Conservation (phyloP, 2,113 vertebrate genomes). For the Eidolon helvum region DNA sequence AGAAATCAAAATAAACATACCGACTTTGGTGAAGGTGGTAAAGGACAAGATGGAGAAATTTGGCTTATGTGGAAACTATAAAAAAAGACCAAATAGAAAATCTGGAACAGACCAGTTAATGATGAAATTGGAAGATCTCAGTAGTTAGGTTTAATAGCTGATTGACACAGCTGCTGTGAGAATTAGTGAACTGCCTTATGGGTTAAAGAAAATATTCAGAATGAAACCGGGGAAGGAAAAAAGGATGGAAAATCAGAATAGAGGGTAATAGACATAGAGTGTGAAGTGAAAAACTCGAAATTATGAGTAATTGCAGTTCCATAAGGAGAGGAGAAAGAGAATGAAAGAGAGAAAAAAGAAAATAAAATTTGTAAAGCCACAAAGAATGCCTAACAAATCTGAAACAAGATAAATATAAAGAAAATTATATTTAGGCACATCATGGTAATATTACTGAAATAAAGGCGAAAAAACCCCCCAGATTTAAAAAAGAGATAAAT, state of each 20-base stretch:
- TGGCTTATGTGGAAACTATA: neutral
- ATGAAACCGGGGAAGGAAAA: neutral
- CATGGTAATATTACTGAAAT: neutral
- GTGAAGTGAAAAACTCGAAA: neutral
- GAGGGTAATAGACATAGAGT: neutral
- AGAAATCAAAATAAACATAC: neutral
- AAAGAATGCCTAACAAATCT: neutral
- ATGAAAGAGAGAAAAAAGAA: neutral
- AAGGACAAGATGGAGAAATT: neutral
- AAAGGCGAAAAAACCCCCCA: neutral
- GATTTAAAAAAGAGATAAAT: neutral
- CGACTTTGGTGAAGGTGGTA: neutral
- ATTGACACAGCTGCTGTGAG: neutral
- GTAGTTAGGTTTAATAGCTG: neutral
- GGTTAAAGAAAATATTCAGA: neutral
- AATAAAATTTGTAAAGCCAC: neutral
- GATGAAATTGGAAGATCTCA: neutral
- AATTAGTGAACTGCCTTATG: neutral
- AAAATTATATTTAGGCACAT: neutral
- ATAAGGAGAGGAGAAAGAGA: neutral
- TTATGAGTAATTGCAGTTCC: neutral
- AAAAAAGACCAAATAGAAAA: neutral
- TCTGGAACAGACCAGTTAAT: neutral
- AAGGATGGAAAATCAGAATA: neutral
- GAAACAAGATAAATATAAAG: neutral